A percentile compares a stretch with the other conserved stretches of the same genome.
Conservation (phyloP, 2,797 vertebrate genomes). For the Chanos chanos region DNA sequence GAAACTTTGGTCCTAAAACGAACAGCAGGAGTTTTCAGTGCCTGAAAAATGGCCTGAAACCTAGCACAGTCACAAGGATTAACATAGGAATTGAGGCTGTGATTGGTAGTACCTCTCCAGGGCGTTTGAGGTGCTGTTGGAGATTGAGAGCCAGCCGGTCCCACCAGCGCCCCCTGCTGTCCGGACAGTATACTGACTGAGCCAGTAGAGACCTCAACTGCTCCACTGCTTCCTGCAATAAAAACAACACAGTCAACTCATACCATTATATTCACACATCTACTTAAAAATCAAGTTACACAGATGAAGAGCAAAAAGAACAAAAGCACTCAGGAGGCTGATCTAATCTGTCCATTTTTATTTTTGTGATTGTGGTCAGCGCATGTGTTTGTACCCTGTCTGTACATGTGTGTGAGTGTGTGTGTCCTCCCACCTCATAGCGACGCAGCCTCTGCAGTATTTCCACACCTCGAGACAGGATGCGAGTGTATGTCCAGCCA, state of each 20-base stretch:
- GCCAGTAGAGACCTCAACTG: slow-evolving; percentile 79
- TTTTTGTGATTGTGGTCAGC: not conserved
- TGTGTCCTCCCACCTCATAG: slow-evolving; percentile 75
- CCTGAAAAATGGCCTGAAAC: too few relatives aligned
- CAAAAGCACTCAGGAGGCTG: too few relatives aligned
- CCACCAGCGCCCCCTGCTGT: slow-evolving; percentile 95
- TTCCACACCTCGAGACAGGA: slow-evolving; percentile 87
- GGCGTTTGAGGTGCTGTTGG: slow-evolving; percentile 87
- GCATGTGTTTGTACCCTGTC: not conserved
- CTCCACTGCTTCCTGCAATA: slow-evolving; percentile 79
- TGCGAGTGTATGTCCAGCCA: slow-evolving; percentile 89
- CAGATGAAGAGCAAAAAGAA: too few relatives aligned
- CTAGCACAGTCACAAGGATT: too few relatives aligned
- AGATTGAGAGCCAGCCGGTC: slow-evolving; percentile 91
- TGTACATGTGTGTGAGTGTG: too few relatives aligned
- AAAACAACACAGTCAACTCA: slow-evolving; percentile 1
- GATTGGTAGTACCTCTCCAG: slow-evolving; percentile 71
- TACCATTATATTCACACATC: not conserved
- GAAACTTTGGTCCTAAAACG: too few relatives aligned
- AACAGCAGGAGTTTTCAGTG: too few relatives aligned
- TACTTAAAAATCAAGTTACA: too few relatives aligned
- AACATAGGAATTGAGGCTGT: too few relatives aligned
- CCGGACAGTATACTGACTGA: slow-evolving; percentile 82
- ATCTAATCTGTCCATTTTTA: too few relatives aligned
- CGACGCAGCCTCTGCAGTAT: slow-evolving; percentile 85